phyloP scores from a whole-genome alignment of 2,113 vertebrate species.

The Gasterosteus nipponicus region DNA sequence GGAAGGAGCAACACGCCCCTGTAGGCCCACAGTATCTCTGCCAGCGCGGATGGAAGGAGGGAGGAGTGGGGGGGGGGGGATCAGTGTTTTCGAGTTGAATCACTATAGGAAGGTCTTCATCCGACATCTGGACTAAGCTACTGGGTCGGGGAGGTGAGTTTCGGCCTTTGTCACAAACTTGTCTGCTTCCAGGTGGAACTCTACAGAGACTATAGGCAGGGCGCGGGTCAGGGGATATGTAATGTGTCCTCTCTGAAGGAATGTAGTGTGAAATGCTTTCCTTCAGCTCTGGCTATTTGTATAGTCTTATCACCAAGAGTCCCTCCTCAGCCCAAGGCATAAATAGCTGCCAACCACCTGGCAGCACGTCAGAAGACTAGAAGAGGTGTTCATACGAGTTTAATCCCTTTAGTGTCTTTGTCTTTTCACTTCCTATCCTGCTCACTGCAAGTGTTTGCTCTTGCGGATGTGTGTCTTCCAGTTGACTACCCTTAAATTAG shows the following conservation, averaged over 20 bases:
- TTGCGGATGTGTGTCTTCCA: not conserved
- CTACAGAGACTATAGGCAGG: not conserved
- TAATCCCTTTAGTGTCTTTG: not conserved
- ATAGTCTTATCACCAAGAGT: conserved; percentile 39
- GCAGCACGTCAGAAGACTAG: conserved; percentile 20
- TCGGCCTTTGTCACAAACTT: not conserved
- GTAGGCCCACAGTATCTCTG: conserved; percentile 39
- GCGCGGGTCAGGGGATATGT: not conserved
- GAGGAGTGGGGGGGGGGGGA: conserved; percentile 9
- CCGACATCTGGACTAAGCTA: conserved; percentile 45
- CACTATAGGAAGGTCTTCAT: conserved; percentile 25
- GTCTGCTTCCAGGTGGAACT: not conserved
- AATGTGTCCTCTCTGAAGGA: conserved; percentile 27
- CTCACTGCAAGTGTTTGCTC: not conserved
- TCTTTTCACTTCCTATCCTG: conserved; percentile 5
- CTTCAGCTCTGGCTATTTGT: conserved; percentile 49
- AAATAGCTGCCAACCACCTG: conserved; percentile 45
- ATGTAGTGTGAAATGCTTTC: conserved; percentile 57
- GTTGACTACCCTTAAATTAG: conserved; percentile 45
- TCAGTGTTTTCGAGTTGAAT: conserved; percentile 44
- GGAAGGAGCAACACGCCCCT: conserved; percentile 27
- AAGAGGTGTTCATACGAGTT: not conserved
- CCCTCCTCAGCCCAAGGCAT: conserved; percentile 29
- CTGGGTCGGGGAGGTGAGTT: not conserved
- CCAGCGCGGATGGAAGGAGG: conserved; percentile 7